Evolutionary conservation across 2,797 vertebrate species (phyloP), one percentile per base, ranked within the genome.

Genomic region (Gymnothorax javanicus): DNA sequence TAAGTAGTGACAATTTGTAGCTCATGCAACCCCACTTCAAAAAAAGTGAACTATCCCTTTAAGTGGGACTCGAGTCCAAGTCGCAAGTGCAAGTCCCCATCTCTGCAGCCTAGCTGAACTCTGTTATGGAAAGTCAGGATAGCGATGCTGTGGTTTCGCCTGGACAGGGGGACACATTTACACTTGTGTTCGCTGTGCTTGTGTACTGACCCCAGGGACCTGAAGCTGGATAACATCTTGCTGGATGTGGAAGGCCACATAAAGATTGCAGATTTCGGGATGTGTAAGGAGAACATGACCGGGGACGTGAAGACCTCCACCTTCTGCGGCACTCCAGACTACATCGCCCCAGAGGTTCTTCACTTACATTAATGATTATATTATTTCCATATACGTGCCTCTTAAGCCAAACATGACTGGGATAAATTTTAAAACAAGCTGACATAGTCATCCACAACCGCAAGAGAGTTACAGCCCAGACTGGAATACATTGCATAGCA

Each of bases 261-360:
- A 90, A 99, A 99, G 93, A 99, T 99, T 1, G 98, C 98, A 0
- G 98, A 99, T 91, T 99, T 99, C 13, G 99, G 99, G 2, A 99
- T 99, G 99, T 99, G 99, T 90, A 99, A 99, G 90, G 98, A 99
- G 92, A 98, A 97, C 94, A 99, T 99, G 95, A 88, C 93, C 52
- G 97, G 96, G 0, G 97, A 98, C 0, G 87, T 93, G 0, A 95
- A 96, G 93, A 99, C 99, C 0, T 96, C 96, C 86, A 99, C 99
- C 43, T 99, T 99, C 95, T 99, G 99, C 2, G 98, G 99, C 27
- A 99, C 99, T 0, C 98, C 98, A 0, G 98, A 99, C 93, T 99
- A 99, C 88, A 99, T 99, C 0, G 98, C 98, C 50, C 98, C 98
- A 0, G 98, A 99, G 98, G 99, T 99, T 62, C 4, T 27, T 7